Conservation (phyloP, 2,888 invertebrate species). For the Drosophila meridiana region DNA sequence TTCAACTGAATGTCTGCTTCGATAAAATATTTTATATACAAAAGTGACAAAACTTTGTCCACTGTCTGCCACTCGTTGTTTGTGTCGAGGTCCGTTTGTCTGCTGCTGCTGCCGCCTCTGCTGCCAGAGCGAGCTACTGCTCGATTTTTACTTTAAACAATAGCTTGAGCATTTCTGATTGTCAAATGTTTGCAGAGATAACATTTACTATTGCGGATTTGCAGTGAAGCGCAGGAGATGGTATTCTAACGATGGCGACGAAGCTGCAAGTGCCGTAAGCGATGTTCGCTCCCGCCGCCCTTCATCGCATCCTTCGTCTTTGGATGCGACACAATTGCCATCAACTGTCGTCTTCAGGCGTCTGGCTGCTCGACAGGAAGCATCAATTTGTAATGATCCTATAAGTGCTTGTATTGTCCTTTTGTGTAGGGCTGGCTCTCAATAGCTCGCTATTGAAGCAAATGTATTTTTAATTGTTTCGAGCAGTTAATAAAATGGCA, state of each 20-base stretch:
- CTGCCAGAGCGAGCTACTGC: slow-evolving; percentile 39
- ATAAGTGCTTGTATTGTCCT: slow-evolving; percentile 74
- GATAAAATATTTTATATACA: slow-evolving; percentile 4
- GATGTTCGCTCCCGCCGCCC: slow-evolving; percentile 14
- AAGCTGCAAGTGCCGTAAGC: slow-evolving; percentile 61
- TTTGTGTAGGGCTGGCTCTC: slow-evolving; percentile 44
- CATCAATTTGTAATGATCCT: slow-evolving; percentile 79
- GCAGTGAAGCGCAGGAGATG: slow-evolving; percentile 64
- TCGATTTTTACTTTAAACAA: slow-evolving; percentile 80
- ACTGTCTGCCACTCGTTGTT: slow-evolving; percentile 28
- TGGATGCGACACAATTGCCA: slow-evolving; percentile 54
- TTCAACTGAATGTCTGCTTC: background rate
- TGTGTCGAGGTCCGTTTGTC: slow-evolving; percentile 43
- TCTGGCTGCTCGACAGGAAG: slow-evolving; percentile 54
- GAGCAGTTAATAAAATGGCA: slow-evolving; percentile 63
- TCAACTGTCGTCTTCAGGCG: slow-evolving; percentile 59
- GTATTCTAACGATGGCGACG: slow-evolving; percentile 54
- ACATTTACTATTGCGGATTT: slow-evolving; percentile 76
- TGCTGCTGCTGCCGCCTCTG: slow-evolving; percentile 53
- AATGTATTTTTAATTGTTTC: slow-evolving; percentile 61
- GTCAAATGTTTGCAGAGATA: slow-evolving; percentile 80
- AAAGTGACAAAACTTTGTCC: slow-evolving; percentile 1
- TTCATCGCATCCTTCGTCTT: background rate
- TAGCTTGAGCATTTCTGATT: slow-evolving; percentile 79
- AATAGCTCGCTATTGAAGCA: slow-evolving; percentile 59